Evolutionary conservation across 2,113 vertebrate species (phyloP), one percentile per base, ranked within the genome.

Genomic region (Halichoerus grypus): DNA sequence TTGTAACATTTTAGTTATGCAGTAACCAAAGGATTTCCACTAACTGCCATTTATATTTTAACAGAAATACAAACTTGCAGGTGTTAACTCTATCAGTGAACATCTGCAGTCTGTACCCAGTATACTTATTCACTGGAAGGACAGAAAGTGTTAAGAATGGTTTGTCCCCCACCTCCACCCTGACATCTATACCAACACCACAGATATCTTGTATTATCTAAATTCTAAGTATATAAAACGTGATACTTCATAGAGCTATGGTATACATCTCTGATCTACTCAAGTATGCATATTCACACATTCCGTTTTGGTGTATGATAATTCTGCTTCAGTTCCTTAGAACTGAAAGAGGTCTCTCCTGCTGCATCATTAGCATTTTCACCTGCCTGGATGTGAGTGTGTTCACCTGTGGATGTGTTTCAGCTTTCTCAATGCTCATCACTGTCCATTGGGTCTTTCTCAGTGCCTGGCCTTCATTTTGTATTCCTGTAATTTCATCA

Each of bases 381-480:
- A 72, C 39, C 14, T 59, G 28, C 74, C 5, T 65, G 49, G 31
- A 72, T 69, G 65, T 61, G 67, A 26, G 2, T 85, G 15, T 63
- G 53, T 87, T 33, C 33, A 15, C 71, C 31, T 63, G 71, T 61
- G 67, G n/a, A 2, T 85, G 19, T 76, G 46, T 87, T 33, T 90
- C 94, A 95, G 91, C 4, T 18, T 88, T 65, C 22, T 80, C 72
- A 36, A 3, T 9, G 15, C 55, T 85, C 15, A 59, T 31, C 49
- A 21, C 49, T 82, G 71, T 51, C 42, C 42, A 11, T 0, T n/a
- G 55, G 72, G 33, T 33, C 53, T 71, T 79, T 59, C 24, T 71
- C 49, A 46, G 42, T 87, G 46, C 19, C 55, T 84, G 55, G 3
- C 12, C 79, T 98, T 88, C 13, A 72, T 84, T 96, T 90, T 74